Base-by-base conservation (phyloP, 1,140 invertebrate genomes). In the Chironomus striatipennis region DNA sequence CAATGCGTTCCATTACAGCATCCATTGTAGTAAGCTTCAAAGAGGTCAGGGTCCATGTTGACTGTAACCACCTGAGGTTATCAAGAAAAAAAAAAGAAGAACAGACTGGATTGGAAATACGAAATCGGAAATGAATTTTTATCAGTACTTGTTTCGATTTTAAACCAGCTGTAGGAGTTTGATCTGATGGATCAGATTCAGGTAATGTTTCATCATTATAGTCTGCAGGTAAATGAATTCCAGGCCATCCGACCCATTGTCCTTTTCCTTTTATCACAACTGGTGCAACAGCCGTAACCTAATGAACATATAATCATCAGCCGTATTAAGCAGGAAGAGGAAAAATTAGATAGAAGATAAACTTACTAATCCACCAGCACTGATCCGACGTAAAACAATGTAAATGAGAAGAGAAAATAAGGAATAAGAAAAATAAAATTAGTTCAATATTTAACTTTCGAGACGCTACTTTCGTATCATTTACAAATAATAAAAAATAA, bases 1-100 rank as follows among this genome's bases (percentile, higher is more conserved):
- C 94, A 96, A 79, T 96, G 94, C 0, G 92, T 94, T 5, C 90
- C 93, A 80, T 96, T 96, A 80, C 93, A 96, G 80, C 93, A 95
- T 0, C 93, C 93, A 84, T 96, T 95, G 84, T 96, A 96, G 80
- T 94, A 96, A 24, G 88, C 89, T 78, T 94, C 90, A 78, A 95
- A 95, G 74, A 90, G 83, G 73, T 85, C 85, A 2, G 89, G 86
- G 42, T 93, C 88, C 0, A 93, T 86, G 78, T 89, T 88, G 2
- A 96, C 93, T 1, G 91, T 88, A 0, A 95, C 88, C 43, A 94
- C 91, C 91, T 94, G 82, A 82, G 77, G 74, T 78, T 77, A 77
- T 74, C 64, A 67, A 18, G 72, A 73, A 47, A 8, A 7, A 47
- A 43, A 17, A 73, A 12, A 42, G 42, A 73, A n/a, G 7, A 18